Evolutionary conservation across 2,113 vertebrate genomes (phyloP).

Genomic region (Brachypodius melanocephalos): DNA sequence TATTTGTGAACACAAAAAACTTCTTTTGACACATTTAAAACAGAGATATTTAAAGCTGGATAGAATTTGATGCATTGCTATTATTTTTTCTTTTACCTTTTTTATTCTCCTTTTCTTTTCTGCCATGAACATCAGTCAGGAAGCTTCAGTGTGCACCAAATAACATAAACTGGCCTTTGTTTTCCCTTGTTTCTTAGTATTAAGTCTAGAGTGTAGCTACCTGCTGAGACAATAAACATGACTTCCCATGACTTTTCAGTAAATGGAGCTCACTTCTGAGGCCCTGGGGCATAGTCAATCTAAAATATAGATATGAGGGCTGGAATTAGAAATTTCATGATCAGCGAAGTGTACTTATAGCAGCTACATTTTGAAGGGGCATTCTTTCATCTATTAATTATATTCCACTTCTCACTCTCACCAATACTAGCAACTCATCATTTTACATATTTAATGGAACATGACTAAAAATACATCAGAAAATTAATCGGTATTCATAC

Average conservation of each 20-base stretch:
- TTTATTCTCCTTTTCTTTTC: neutral
- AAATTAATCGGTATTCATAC: constrained; percentile 56
- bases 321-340: constrained; percentile 71
- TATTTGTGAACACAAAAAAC: constrained; percentile 2
- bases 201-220: constrained; percentile 45
- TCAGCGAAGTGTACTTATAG: constrained; percentile 69
- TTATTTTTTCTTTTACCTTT: neutral
- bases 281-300: constrained; percentile 63
- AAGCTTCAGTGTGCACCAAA: neutral
- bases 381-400: constrained; percentile 74
- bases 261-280: constrained; percentile 61
- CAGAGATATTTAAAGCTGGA: constrained; percentile 50
- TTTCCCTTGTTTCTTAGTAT: constrained; percentile 43
- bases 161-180: constrained; percentile 5
- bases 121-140: neutral
- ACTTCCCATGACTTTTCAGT: constrained; percentile 66
- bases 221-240: constrained; percentile 69
- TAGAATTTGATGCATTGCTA: neutral
- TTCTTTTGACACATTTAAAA: constrained; percentile 9
- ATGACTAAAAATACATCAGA: constrained; percentile 68
- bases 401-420: constrained; percentile 51
- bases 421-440: constrained; percentile 62
- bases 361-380: constrained; percentile 63
- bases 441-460: constrained; percentile 73
- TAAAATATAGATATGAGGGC: constrained; percentile 65